phyloP scores from a whole-genome alignment of 2,888 invertebrate species.

The Xestobium rufovillosum region DNA sequence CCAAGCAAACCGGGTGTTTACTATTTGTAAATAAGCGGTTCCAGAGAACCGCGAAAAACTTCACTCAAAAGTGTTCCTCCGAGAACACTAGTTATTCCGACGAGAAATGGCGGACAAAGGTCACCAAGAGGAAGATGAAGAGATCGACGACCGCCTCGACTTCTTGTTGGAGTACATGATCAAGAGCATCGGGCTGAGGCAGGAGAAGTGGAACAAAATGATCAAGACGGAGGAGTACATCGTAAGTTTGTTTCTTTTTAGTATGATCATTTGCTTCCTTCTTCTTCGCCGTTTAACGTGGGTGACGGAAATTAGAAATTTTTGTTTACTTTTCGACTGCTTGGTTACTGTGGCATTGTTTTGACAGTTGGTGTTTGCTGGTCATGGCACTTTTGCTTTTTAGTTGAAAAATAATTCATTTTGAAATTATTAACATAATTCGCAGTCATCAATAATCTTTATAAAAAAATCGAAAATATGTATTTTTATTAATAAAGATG shows the following conservation, averaged over 20 bases:
- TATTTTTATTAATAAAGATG: too few relatives aligned
- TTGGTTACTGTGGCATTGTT: too few relatives aligned
- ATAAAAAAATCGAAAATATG: too few relatives aligned
- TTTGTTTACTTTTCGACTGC: too few relatives aligned
- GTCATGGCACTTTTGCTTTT: constrained; percentile 1
- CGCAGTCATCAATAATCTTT: too few relatives aligned
- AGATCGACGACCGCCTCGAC: constrained; percentile 69
- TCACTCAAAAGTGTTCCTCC: background rate
- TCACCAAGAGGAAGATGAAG: constrained; percentile 33
- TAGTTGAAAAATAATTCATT: too few relatives aligned
- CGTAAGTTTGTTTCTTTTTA: constrained; percentile 41
- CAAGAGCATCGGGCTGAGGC: constrained; percentile 69
- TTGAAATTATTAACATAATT: constrained; percentile 1
- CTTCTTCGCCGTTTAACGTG: background rate
- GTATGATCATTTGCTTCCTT: constrained; percentile 8
- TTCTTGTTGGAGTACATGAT: constrained; percentile 70
- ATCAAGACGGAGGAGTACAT: constrained; percentile 61
- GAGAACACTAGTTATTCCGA: background rate
- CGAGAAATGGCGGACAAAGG: constrained; percentile 15
- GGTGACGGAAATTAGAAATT: background rate
- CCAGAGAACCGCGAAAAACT: constrained; percentile 2
- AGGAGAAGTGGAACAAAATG: constrained; percentile 85
- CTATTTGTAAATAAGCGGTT: background rate
- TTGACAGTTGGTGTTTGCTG: too few relatives aligned
- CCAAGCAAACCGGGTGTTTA: background rate